These are phyloP conservation scores for Hiodon alosoides DNA, from an alignment of 2,113 vertebrate genomes.

Conservation along the genomic window DNA sequence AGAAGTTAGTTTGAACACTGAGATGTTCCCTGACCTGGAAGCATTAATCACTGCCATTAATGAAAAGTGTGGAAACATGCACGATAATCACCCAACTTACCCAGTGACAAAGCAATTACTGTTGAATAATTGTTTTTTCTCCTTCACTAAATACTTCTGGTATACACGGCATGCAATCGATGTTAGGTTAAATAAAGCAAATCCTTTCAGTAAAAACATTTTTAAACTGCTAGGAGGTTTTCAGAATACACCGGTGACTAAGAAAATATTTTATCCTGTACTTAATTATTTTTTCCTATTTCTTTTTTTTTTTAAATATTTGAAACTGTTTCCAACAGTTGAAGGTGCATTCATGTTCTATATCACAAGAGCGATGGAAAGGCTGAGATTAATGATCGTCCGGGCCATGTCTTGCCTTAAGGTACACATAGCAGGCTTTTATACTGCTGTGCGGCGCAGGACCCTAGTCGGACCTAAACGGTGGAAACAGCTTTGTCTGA, in stretches of 20 bases:
- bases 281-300: background rate
- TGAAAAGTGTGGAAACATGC: slow-evolving; percentile 34
- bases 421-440: slow-evolving; percentile 18
- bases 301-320: too few species aligned
- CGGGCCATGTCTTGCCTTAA: slow-evolving; percentile 18
- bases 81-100: slow-evolving; percentile 26
- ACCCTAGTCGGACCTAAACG: background rate
- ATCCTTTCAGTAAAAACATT: slow-evolving; percentile 24
- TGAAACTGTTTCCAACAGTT: too few species aligned
- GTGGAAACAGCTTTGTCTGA: slow-evolving; percentile 25
- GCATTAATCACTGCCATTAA: slow-evolving; percentile 32
- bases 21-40: slow-evolving; percentile 22
- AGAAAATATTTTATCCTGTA: background rate
- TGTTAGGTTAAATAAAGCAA: background rate
- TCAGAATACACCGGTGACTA: background rate
- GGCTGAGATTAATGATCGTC: slow-evolving; percentile 24
- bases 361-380: background rate
- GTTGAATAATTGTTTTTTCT: slow-evolving; percentile 47
- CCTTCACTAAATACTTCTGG: slow-evolving; percentile 37
- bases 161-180: background rate
- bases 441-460: slow-evolving; percentile 16
- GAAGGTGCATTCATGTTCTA: too few species aligned
- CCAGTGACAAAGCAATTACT: slow-evolving; percentile 40
- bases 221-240: slow-evolving; percentile 25
- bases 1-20: background rate